Percentiles rank a stretch among this genome's conserved stretches.
These are phyloP conservation scores for Ophion obscuratus DNA, from an alignment of 2,888 invertebrate genomes.

Conservation along the genomic window DNA sequence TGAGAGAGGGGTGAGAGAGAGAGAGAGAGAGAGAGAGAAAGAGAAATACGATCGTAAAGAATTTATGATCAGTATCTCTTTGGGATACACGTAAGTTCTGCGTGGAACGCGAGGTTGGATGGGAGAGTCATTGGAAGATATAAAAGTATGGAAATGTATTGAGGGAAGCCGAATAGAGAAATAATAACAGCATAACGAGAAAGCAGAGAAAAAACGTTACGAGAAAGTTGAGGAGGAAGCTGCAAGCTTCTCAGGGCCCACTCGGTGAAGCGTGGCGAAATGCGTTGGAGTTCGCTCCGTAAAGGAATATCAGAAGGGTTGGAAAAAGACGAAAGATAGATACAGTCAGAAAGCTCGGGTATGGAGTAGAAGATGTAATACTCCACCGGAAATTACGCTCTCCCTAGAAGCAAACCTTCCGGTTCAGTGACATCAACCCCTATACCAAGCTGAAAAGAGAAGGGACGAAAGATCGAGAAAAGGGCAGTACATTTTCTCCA, in stretches of 20 bases:
- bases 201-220: conserved; percentile 40
- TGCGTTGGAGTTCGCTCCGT: conserved; percentile 14
- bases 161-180: neutral
- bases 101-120: conserved; percentile 10
- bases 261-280: conserved; percentile 34
- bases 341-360: neutral
- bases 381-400: conserved; percentile 79
- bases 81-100: conserved; percentile 31
- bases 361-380: conserved; percentile 69
- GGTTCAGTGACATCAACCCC: conserved; percentile 73
- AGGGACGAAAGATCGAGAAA: neutral
- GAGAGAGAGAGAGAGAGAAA: neutral
- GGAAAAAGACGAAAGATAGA: neutral
- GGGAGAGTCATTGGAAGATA: conserved; percentile 20
- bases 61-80: conserved; percentile 72
- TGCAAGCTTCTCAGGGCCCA: conserved; percentile 20
- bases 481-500: conserved; percentile 10
- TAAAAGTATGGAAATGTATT: conserved; percentile 15
- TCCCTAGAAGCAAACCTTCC: conserved; percentile 74
- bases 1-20: neutral
- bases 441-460: conserved; percentile 46
- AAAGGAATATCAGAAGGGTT: conserved; percentile 15
- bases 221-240: conserved; percentile 32
- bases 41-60: conserved; percentile 57
- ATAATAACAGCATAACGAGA: conserved; percentile 37